phyloP scores from a whole-genome alignment of 2,888 invertebrate species.

The Atethmia centrago region DNA sequence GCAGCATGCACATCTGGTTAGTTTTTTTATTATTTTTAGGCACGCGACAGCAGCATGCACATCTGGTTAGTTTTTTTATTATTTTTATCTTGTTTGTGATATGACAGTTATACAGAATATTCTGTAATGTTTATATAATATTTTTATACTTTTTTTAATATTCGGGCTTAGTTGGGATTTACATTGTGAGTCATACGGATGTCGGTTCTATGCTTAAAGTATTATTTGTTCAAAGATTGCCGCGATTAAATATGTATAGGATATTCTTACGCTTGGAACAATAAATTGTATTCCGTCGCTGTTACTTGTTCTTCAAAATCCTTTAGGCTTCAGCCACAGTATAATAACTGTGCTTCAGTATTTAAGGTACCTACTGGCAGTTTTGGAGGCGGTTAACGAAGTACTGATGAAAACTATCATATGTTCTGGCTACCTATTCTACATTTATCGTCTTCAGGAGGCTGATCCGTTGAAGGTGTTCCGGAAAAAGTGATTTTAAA shows the following conservation, averaged over 20 bases:
- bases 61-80: conserved; percentile 21
- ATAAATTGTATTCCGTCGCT: not conserved
- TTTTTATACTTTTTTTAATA: conserved; percentile 19
- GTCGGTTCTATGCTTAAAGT: not conserved
- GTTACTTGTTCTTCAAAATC: too few relatives aligned
- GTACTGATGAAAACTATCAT: not conserved
- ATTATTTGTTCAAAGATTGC: not conserved
- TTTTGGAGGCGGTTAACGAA: not conserved
- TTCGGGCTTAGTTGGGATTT: conserved; percentile 9
- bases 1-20: conserved; percentile 18
- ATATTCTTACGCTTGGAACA: not conserved
- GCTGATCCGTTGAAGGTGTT: not conserved
- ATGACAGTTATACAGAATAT: conserved; percentile 20
- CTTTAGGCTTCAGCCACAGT: too few relatives aligned
- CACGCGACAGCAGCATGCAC: conserved; percentile 37
- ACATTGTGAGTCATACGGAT: conserved; percentile 37
- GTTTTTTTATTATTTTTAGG: conserved; percentile 4
- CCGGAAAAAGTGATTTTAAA: not conserved
- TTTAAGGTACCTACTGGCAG: not conserved
- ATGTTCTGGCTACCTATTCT: not conserved
- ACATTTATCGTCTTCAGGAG: too few relatives aligned
- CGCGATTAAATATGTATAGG: not conserved
- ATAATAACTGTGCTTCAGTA: not conserved
- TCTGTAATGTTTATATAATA: conserved; percentile 6
- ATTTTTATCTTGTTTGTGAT: conserved; percentile 40